A percentile compares a stretch with the other conserved stretches of the same genome.
These are phyloP conservation scores for Schlechtendalia chinensis DNA, from an alignment of 1,140 invertebrate genomes.

Conservation along the genomic window DNA sequence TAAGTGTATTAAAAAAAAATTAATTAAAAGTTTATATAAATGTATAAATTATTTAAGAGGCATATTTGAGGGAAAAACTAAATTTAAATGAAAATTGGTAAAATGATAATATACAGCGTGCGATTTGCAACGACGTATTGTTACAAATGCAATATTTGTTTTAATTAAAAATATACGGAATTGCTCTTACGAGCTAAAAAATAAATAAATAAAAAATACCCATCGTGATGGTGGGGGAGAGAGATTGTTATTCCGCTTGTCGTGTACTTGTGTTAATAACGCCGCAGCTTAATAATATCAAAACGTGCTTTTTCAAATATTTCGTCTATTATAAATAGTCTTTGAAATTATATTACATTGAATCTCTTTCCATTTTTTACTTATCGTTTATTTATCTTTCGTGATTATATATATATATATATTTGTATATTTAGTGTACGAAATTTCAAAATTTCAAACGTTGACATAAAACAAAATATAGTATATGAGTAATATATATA, in stretches of 20 bases:
- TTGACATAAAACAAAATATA: too few species aligned
- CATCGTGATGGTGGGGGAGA: neutral
- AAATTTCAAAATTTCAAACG: too few species aligned
- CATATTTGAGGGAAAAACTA: neutral
- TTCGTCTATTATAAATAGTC: neutral
- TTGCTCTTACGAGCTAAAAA: neutral
- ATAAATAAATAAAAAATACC: constrained; percentile 20
- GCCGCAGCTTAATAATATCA: neutral
- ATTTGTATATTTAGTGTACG: too few species aligned
- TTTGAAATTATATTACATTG: neutral
- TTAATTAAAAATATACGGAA: constrained; percentile 36
- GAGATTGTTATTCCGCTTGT: too few species aligned
- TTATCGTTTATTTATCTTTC: neutral
- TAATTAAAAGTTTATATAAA: constrained; percentile 16
- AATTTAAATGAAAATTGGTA: constrained; percentile 22
- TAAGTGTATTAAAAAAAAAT: neutral
- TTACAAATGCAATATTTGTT: constrained; percentile 22
- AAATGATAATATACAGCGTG: neutral
- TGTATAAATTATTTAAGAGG: constrained; percentile 4
- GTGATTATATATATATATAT: neutral
- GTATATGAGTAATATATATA: too few species aligned
- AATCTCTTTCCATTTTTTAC: neutral
- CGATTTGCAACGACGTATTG: neutral
- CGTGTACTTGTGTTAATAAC: neutral
- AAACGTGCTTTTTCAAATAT: neutral